Base-by-base conservation (phyloP, 37 sponge, comb jelly and placozoan species). In the Petrosia ficiformis region DNA sequence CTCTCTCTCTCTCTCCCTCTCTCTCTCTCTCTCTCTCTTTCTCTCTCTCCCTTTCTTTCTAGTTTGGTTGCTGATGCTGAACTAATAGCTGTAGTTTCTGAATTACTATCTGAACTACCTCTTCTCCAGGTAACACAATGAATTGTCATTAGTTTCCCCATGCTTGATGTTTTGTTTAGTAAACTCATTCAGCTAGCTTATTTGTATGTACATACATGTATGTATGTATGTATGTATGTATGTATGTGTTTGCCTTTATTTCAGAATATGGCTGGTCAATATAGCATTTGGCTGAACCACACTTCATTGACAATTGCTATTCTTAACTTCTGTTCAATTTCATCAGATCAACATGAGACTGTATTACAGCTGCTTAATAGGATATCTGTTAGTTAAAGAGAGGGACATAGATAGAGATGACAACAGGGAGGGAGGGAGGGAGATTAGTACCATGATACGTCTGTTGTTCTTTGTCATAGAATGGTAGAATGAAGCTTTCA, bases 321-420 rank as follows among this genome's bases (percentile, higher is more conserved):
- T 22, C 59, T 93, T 36, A 52, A 67, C 8, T 71, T 82, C 80
- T 93, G 86, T 79, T 88, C 86, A 42, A 78, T 93, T 34, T 80
- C 89, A 3, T 29, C 6, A 1, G 79, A 88, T 36, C 77, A 44
- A 57, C 81, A 85, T 24, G 34, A 37, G 1, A 81, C 77, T 16
- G 44, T 74, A 3, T 11, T 24, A 1, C 11, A 43, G 26, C 48
- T 79, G 38, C 75, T 86, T 43, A 73, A 74, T 35, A 79, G 68
- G 30, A 40, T 79, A 38, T 34, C 44, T 52, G 86, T 86, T 37
- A 77, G 72, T 28, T 16, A 19, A 2, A 25, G 3, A 24, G 2
- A 31, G 1, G 33, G 29, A 22, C n/a, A n/a, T n/a, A n/a, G n/a
- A n/a, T n/a, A n/a, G n/a, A n/a, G n/a, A n/a, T n/a, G n/a, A n/a